phyloP scores from a whole-genome alignment of 1,140 invertebrate species.

The Cyclina sinensis region DNA sequence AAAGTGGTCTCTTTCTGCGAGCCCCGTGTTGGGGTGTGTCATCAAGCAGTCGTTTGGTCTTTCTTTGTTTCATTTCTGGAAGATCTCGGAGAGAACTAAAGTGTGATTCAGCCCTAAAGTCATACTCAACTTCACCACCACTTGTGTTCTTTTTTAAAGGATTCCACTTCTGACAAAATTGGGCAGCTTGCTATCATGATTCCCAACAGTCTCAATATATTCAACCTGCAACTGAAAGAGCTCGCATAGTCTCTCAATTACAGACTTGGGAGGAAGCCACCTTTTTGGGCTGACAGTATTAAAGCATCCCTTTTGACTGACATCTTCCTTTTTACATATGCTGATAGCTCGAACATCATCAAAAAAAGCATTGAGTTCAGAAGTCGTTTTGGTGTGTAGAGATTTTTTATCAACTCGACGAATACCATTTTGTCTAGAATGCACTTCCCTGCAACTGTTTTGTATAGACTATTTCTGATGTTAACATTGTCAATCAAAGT shows the following conservation, averaged over 20 bases:
- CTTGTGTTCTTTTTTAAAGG: conserved; percentile 11
- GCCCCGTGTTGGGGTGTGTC: conserved; percentile 16
- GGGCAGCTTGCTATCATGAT: conserved; percentile 11
- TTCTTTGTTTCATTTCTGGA: not conserved
- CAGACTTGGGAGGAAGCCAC: conserved; percentile 44
- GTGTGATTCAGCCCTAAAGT: conserved; percentile 30
- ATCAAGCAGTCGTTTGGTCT: not conserved
- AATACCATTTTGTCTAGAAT: not conserved
- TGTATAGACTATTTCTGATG: not conserved
- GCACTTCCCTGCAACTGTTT: not conserved
- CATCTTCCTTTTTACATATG: not conserved
- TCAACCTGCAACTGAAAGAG: conserved; percentile 36
- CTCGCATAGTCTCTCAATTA: not conserved
- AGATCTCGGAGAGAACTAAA: not conserved
- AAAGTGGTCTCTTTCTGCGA: not conserved
- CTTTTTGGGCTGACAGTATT: not conserved
- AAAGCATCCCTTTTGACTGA: not conserved
- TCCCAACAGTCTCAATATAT: conserved; percentile 18
- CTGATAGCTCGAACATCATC: conserved; percentile 2
- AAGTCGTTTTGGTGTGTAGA: conserved; percentile 2
- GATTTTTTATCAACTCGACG: not conserved
- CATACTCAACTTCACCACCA: conserved; percentile 48
- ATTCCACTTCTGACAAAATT: not conserved
- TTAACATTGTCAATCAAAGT: conserved; percentile 15
- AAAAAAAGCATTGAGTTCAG: not conserved